Base-by-base conservation (phyloP, 2,888 invertebrate genomes). In the Luperina nickerlii region DNA sequence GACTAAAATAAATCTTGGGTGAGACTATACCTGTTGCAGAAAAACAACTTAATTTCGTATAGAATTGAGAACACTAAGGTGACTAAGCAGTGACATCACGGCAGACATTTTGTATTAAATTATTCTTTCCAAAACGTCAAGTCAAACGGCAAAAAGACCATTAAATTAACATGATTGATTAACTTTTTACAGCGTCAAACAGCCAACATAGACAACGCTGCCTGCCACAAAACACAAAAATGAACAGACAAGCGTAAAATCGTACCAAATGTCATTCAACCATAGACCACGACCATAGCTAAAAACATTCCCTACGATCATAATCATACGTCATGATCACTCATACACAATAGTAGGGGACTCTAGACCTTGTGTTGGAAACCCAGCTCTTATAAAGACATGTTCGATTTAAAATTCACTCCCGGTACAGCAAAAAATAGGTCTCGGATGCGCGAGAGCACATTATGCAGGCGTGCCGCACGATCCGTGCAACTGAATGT, bases 391-490 rank as follows among this genome's bases (percentile, higher is more conserved):
- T 95, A 95, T 95, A 94, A 93, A 95, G 95, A 95, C 95, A 96
- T 95, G 95, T 96, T 94, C 93, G 94, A 92, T 95, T 96, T 96
- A 94, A 96, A 96, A 96, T 95, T 95, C 94, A 94, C 93, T 94
- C 91, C 91, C 89, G 90, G 91, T 93, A 94, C 95, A 93, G 94
- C 94, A 96, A 96, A 96, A 97, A 97, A 96, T 96, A 95, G 95
- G 95, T 94, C 94, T 94, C 87, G 90, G 92, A 91, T 92, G 93
- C 92, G 93, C 93, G 88, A 90, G 86, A 87, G 91, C 94, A 91
- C 95, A 96, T 96, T 95, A 96, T 96, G 95, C 96, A 93, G 94
- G 95, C 97, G 97, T 97, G 96, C 96, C 80, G 94, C 96, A 96
- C 96, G 97, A 96, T 89, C 91, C 88, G 83, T 87, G 91, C 90